A percentile compares a stretch with the other conserved stretches of the same genome.
Evolutionary conservation across 2,888 invertebrate genomes (phyloP).

Genomic region (Phaedon cochleariae): DNA sequence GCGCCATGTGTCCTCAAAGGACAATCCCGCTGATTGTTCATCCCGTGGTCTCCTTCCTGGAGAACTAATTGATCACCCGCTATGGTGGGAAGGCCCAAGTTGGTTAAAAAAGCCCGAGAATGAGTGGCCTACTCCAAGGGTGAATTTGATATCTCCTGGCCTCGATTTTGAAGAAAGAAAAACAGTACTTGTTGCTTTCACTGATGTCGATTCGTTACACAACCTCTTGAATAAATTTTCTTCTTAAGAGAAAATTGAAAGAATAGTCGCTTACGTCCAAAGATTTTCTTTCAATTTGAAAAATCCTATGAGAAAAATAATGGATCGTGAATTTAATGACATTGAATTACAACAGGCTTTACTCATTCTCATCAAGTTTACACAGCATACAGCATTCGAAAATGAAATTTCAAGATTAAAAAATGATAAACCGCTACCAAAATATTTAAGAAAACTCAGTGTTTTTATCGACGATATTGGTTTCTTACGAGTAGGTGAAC

Average conservation of each 20-base stretch:
- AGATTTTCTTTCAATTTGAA: conserved; percentile 7
- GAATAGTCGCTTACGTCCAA: neutral
- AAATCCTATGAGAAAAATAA: neutral
- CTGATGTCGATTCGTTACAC: neutral
- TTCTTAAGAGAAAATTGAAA: conserved; percentile 8
- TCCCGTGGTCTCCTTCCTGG: conserved; percentile 1
- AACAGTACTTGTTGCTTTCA: neutral
- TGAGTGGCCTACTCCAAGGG: conserved; percentile 1
- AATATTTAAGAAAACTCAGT: conserved; percentile 15
- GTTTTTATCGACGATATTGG: conserved; percentile 10
- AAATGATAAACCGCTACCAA: conserved; percentile 8
- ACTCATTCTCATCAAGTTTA: neutral
- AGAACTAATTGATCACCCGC: conserved; percentile 2
- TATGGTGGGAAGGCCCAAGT: conserved; percentile 7
- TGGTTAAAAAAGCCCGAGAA: conserved; percentile 11
- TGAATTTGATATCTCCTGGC: neutral
- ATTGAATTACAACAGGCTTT: conserved; percentile 11
- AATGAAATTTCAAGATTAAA: neutral
- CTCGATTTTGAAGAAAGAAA: conserved; percentile 2
- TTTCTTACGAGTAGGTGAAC: conserved; percentile 31
- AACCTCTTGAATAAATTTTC: neutral
- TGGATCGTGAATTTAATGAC: neutral
- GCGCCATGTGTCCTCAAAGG: conserved; percentile 7
- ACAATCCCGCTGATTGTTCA: conserved; percentile 11
- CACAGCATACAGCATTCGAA: neutral